Evolutionary conservation across 35 echinoderm and acorn worm species (phyloP).

Genomic region (Heliocidaris tuberculata): DNA sequence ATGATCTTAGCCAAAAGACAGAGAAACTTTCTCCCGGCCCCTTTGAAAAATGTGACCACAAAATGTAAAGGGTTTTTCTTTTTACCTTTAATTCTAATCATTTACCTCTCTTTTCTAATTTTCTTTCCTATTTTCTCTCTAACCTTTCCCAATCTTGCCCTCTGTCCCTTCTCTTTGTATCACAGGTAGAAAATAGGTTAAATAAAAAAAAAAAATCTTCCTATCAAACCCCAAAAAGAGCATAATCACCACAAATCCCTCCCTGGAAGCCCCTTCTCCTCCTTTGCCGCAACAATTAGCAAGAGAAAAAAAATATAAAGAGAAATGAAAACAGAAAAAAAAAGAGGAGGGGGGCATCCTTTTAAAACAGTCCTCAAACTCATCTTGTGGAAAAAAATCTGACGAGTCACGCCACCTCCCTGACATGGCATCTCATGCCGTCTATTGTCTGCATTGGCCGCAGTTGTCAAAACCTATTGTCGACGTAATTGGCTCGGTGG

Average conservation of each 20-base stretch:
- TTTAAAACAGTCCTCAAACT: not conserved
- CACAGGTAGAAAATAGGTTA: not conserved
- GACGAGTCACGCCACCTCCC: not conserved
- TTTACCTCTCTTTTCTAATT: not conserved
- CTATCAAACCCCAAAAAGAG: not conserved
- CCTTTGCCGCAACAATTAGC: not conserved
- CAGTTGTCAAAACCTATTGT: constrained; percentile 38
- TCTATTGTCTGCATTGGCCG: constrained; percentile 5
- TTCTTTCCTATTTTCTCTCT: not conserved
- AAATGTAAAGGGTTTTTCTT: too few relatives aligned
- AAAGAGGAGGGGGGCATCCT: not conserved
- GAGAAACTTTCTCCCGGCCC: too few relatives aligned
- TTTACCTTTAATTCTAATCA: not conserved
- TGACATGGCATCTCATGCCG: not conserved
- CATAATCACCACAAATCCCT: not conserved
- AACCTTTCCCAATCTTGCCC: not conserved
- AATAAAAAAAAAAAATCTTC: not conserved
- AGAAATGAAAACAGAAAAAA: not conserved
- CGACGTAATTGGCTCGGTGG: not conserved
- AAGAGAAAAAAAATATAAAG: too few relatives aligned
- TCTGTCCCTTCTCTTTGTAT: not conserved
- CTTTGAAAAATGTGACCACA: too few relatives aligned
- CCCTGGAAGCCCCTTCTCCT: not conserved
- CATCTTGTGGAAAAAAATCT: not conserved
- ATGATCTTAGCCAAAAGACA: too few relatives aligned